Evolutionary conservation across 2,797 vertebrate species (phyloP).

Genomic region (Pyrocephalus nanus): DNA sequence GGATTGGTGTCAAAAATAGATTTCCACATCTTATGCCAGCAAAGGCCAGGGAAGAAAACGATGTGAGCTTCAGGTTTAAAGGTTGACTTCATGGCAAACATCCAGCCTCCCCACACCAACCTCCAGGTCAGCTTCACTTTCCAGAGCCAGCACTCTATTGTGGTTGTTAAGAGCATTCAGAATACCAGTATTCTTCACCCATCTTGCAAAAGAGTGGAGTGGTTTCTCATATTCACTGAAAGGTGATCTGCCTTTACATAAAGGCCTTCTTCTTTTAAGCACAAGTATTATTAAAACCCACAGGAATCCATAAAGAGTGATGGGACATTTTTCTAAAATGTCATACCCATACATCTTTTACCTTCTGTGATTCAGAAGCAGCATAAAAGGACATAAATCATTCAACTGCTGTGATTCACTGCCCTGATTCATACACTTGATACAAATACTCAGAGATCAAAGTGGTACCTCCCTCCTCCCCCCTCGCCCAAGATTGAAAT

Average conservation of each 20-base stretch:
- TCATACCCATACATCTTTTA: background rate
- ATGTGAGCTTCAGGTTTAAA: background rate
- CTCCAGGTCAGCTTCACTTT: background rate
- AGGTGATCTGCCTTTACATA: background rate
- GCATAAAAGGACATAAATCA: background rate
- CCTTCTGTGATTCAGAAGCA: background rate
- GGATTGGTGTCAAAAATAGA: background rate
- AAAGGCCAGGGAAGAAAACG: background rate
- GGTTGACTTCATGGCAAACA: background rate
- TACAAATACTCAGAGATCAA: constrained; percentile 19
- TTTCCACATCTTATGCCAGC: background rate
- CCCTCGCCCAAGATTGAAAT: background rate
- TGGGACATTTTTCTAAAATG: background rate
- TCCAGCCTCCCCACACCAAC: background rate
- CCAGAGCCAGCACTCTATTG: background rate
- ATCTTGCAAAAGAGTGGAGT: background rate
- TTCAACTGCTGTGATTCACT: background rate
- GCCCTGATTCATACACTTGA: background rate
- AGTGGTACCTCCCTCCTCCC: background rate
- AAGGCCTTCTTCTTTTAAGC: background rate
- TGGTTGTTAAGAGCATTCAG: background rate
- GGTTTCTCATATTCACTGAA: background rate
- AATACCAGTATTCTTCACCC: background rate
- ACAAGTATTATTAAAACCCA: background rate
- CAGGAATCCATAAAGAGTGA: background rate